A percentile compares a stretch with the other conserved stretches of the same genome.
Evolutionary conservation across 2,797 vertebrate genomes (phyloP).

Genomic region (Rachycentron canadum): DNA sequence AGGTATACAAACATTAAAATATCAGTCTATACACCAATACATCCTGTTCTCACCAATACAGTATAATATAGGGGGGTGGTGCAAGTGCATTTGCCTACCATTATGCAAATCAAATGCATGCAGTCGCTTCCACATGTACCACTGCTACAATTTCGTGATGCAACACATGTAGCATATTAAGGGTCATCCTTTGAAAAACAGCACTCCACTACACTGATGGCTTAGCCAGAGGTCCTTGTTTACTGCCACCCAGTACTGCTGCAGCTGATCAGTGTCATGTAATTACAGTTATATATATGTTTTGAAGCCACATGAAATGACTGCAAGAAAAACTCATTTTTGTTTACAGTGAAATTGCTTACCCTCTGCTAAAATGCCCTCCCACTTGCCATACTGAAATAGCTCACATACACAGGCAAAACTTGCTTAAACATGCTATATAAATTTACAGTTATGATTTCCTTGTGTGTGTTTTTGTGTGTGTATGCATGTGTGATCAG

Average conservation of each 20-base stretch:
- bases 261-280: slow-evolving; percentile 7
- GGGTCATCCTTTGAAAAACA: slow-evolving; percentile 19
- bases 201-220: neutral
- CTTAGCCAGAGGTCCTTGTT: neutral
- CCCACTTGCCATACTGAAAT: slow-evolving; percentile 1
- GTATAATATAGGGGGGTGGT: neutral
- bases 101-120: neutral
- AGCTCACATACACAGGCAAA: slow-evolving; percentile 1
- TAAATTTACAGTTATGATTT: slow-evolving; percentile 2
- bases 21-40: neutral
- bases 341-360: slow-evolving; percentile 4
- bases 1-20: slow-evolving; percentile 12
- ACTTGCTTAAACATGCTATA: neutral
- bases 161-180: neutral
- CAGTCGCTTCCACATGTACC: neutral
- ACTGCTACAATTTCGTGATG: neutral
- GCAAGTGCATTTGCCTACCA: neutral
- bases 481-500: slow-evolving; percentile 69
- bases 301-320: neutral
- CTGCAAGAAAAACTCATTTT: neutral
- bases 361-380: slow-evolving; percentile 3
- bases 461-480: slow-evolving; percentile 1
- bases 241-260: neutral
- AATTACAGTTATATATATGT: slow-evolving; percentile 8
- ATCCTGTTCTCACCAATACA: neutral